phyloP scores from a whole-genome alignment of 2,797 vertebrate genomes.

The Girardinus metallicus region DNA sequence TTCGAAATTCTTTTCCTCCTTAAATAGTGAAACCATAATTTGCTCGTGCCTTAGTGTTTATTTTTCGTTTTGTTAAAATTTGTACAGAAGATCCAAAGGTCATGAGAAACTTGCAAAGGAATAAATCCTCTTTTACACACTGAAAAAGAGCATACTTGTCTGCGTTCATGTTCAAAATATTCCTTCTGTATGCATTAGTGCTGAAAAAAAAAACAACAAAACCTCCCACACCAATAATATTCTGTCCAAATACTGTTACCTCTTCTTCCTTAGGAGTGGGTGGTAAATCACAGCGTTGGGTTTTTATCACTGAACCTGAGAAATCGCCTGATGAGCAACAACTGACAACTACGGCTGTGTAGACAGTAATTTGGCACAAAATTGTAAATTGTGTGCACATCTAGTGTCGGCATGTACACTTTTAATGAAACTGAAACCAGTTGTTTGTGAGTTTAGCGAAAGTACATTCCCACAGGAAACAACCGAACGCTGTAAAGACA shows the following conservation, averaged over 20 bases:
- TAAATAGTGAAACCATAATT: background rate
- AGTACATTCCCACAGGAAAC: background rate
- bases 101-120: background rate
- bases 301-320: background rate
- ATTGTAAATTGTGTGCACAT: constrained; percentile 44
- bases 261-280: background rate
- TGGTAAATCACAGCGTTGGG: background rate
- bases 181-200: background rate
- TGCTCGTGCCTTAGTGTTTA: background rate
- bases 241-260: background rate
- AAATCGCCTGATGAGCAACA: background rate
- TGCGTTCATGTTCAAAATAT: background rate
- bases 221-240: background rate
- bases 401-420: constrained; percentile 10
- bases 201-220: background rate
- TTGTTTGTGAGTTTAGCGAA: constrained; percentile 31
- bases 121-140: background rate
- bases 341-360: background rate
- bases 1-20: background rate
- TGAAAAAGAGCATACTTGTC: background rate
- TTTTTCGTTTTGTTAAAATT: background rate
- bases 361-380: constrained; percentile 4
- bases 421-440: constrained; percentile 45
- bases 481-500: constrained; percentile 11
- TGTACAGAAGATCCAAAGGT: background rate